These are phyloP conservation scores for Sebastes matsubarae DNA, from an alignment of 2,797 vertebrate genomes.

Conservation along the genomic window DNA sequence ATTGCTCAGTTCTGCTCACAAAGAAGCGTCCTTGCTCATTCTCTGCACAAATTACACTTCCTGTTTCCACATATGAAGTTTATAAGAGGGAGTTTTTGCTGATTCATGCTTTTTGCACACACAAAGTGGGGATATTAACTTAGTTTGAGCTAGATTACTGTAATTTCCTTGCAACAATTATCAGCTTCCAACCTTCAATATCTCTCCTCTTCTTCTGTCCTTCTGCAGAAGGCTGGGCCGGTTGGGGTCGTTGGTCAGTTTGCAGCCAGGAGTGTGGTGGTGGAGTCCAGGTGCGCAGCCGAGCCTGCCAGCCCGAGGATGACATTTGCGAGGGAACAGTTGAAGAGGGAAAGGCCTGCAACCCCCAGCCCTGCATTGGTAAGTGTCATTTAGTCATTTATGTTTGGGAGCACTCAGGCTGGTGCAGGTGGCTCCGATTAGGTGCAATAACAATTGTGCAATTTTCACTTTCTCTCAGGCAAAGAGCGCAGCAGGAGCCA, in stretches of 20 bases:
- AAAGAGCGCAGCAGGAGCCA: slow-evolving; percentile 93
- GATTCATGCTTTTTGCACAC: slow-evolving; percentile 1
- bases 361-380: slow-evolving; percentile 95
- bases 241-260: slow-evolving; percentile 94
- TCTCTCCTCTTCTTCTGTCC: background rate
- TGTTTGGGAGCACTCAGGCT: background rate
- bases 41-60: slow-evolving; percentile 22
- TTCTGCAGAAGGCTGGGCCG: slow-evolving; percentile 90
- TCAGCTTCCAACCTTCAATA: slow-evolving; percentile 2
- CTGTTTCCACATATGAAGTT: slow-evolving; percentile 9
- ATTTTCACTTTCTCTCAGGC: slow-evolving; percentile 77
- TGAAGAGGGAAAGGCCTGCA: slow-evolving; percentile 95
- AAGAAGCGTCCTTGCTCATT: slow-evolving; percentile 16
- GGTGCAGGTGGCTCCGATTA: slow-evolving; percentile 4
- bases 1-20: slow-evolving; percentile 19
- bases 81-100: background rate
- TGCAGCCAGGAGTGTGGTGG: slow-evolving; percentile 97
- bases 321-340: slow-evolving; percentile 91
- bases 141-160: background rate
- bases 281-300: slow-evolving; percentile 93
- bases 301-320: slow-evolving; percentile 89
- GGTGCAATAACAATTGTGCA: slow-evolving; percentile 9
- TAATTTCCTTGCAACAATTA: background rate
- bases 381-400: slow-evolving; percentile 64
- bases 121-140: background rate